Conservation (phyloP, 2,888 invertebrate species). For the Cheilosia soror region DNA sequence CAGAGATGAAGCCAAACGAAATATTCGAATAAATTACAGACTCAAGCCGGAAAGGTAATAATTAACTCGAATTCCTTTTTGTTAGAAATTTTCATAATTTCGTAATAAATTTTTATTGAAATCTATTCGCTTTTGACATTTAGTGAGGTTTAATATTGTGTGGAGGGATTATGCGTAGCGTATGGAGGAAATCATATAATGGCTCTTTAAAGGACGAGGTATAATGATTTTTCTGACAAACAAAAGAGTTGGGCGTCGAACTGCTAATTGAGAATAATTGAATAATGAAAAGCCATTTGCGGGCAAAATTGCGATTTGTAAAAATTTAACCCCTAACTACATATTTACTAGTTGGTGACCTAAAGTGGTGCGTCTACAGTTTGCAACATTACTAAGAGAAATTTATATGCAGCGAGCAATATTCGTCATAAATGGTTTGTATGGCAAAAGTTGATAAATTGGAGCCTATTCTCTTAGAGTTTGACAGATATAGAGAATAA, state of each 20-base stretch:
- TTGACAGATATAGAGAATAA: too few relatives aligned
- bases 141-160: slow-evolving; percentile 29
- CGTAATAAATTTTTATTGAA: slow-evolving; percentile 58
- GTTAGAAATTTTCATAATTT: slow-evolving; percentile 70
- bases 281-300: background rate
- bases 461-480: too few relatives aligned
- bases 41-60: slow-evolving; percentile 29
- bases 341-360: background rate
- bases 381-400: background rate
- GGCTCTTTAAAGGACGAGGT: background rate
- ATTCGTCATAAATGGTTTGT: too few relatives aligned
- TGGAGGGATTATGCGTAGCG: background rate
- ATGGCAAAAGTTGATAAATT: too few relatives aligned
- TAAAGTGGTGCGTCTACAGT: background rate
- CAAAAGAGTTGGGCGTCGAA: slow-evolving; percentile 23
- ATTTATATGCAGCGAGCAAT: too few relatives aligned
- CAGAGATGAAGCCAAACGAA: slow-evolving; percentile 46
- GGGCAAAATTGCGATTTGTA: background rate
- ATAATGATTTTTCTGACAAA: background rate
- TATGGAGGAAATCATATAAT: background rate
- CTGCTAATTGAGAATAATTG: background rate
- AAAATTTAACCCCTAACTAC: background rate
- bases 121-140: slow-evolving; percentile 30
- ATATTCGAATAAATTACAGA: slow-evolving; percentile 59
- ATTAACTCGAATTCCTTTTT: slow-evolving; percentile 46